These are phyloP conservation scores for Indicator maculatus DNA, from an alignment of 2,113 vertebrate genomes.

Conservation along the genomic window DNA sequence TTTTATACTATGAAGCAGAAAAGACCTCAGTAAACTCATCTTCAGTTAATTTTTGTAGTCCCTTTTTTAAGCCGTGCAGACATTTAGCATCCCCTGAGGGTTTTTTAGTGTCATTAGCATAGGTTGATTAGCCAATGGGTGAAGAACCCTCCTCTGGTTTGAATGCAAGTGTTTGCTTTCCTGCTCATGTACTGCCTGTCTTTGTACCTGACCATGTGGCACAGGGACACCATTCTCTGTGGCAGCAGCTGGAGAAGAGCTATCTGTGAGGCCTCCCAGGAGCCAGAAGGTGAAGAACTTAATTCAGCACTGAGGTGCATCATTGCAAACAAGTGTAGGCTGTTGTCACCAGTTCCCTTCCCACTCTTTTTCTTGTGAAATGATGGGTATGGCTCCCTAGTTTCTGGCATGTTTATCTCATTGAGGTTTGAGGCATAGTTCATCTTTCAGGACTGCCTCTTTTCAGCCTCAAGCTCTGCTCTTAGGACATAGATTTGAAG, in stretches of 20 bases:
- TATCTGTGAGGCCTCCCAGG: neutral
- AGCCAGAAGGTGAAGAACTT: neutral
- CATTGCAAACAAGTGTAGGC: neutral
- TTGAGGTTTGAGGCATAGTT: neutral
- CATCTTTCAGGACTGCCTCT: neutral
- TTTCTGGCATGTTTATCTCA: neutral
- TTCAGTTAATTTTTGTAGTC: neutral
- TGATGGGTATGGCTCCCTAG: neutral
- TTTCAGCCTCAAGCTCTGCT: neutral
- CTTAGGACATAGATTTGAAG: neutral
- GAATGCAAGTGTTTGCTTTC: neutral
- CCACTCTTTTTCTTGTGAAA: too few relatives aligned
- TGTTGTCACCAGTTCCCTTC: neutral
- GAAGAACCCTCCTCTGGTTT: neutral
- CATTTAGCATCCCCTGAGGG: neutral
- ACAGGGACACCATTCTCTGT: neutral
- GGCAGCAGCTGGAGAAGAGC: neutral
- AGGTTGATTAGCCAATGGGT: neutral
- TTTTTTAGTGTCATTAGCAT: neutral
- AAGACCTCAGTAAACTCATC: neutral
- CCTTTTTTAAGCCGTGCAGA: neutral
- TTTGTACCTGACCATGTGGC: neutral
- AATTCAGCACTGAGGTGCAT: neutral
- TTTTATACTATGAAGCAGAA: neutral
- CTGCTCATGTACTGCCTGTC: neutral